Conservation (phyloP, 2,113 vertebrate genomes). For the Murina feae region DNA sequence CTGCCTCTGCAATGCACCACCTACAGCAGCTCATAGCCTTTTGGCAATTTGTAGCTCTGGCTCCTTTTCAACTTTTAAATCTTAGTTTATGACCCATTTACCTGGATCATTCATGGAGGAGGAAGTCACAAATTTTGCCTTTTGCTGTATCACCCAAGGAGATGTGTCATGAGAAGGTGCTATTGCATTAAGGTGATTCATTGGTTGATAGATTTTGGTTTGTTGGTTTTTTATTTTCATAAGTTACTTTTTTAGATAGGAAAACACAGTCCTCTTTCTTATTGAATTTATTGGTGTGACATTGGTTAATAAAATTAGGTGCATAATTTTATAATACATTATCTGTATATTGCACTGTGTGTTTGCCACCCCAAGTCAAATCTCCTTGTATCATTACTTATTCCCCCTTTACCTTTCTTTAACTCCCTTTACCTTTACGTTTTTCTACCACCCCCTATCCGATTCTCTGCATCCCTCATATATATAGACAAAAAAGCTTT, state of each 20-base stretch:
- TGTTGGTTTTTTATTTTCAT: conserved; percentile 61
- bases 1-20: not conserved
- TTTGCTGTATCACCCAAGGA: conserved; percentile 58
- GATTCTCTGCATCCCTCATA: not conserved
- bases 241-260: not conserved
- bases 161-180: conserved; percentile 31
- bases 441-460: too few relatives aligned
- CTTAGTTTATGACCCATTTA: conserved; percentile 48
- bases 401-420: not conserved
- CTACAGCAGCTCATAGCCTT: not conserved
- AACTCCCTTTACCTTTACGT: not conserved
- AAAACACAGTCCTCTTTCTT: not conserved
- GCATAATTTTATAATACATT: not conserved
- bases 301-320: not conserved
- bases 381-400: not conserved
- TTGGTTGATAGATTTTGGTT: conserved; percentile 42
- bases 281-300: not conserved
- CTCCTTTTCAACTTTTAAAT: conserved; percentile 54
- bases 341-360: not conserved
- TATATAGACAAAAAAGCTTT: not conserved
- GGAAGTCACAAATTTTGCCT: conserved; percentile 64
- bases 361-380: not conserved
- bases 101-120: conserved; percentile 69
- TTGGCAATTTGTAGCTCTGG: not conserved
- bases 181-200: conserved; percentile 46